These are phyloP conservation scores for Drosophila bipectinata DNA, from an alignment of 1,140 invertebrate species.

Conservation along the genomic window DNA sequence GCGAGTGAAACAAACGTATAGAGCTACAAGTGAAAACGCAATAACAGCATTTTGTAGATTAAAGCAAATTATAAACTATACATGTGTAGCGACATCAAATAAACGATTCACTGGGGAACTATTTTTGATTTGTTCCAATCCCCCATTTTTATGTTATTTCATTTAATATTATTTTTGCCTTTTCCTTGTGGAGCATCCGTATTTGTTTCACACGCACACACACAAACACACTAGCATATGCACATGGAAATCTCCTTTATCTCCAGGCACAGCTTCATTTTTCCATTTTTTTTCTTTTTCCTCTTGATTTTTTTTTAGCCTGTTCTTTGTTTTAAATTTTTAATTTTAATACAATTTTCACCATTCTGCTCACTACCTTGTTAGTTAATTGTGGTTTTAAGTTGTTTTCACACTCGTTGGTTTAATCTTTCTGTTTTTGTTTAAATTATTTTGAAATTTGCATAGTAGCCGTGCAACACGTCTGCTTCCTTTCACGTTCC, in stretches of 20 bases:
- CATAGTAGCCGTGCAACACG: constrained; percentile 36
- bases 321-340: constrained; percentile 23
- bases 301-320: constrained; percentile 16
- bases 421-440: neutral
- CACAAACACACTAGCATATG: constrained; percentile 18
- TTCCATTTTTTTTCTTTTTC: constrained; percentile 12
- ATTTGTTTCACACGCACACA: constrained; percentile 61
- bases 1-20: constrained; percentile 70
- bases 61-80: constrained; percentile 44
- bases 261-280: constrained; percentile 44
- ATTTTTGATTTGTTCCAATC: constrained; percentile 4
- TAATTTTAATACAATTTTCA: constrained; percentile 4
- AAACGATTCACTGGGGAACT: constrained; percentile 27
- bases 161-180: constrained; percentile 18
- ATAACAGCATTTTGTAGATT: constrained; percentile 61
- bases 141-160: neutral
- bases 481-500: constrained; percentile 7
- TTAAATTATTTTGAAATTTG: constrained; percentile 20
- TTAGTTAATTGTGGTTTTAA: constrained; percentile 24
- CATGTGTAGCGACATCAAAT: constrained; percentile 38
- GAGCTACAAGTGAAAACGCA: constrained; percentile 69
- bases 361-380: constrained; percentile 30
- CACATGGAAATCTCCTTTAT: constrained; percentile 15
- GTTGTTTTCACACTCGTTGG: constrained; percentile 15
- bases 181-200: constrained; percentile 29